Evolutionary conservation across 2,113 vertebrate genomes (phyloP).

Genomic region (Mustela nigripes): DNA sequence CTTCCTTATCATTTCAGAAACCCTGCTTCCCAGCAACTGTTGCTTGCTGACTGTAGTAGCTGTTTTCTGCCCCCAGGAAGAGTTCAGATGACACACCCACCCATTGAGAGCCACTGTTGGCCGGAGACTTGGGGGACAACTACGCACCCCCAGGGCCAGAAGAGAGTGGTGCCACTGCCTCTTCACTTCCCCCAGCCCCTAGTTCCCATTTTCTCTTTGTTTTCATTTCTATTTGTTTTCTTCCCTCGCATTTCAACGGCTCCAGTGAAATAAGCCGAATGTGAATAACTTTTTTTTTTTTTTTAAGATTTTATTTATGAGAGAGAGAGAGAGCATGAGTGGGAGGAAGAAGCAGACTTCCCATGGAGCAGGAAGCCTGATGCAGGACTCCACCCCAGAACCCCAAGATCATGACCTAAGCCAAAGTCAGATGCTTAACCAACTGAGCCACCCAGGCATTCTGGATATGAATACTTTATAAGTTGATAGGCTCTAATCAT

Average conservation of each 20-base stretch:
- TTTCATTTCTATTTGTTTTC: constrained; percentile 45
- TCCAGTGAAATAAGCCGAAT: background rate
- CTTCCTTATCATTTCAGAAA: constrained; percentile 12
- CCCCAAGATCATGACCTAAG: background rate
- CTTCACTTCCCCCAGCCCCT: fast-evolving
- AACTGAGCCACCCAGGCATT: background rate
- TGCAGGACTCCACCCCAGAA: background rate
- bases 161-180: background rate
- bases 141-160: too few relatives aligned
- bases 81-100: background rate
- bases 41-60: background rate
- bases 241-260: background rate
- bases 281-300: background rate
- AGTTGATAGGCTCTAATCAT: background rate
- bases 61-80: background rate
- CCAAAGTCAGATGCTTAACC: background rate
- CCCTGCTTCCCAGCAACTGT: background rate
- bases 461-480: background rate
- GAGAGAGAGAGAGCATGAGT: background rate
- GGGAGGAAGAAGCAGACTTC: background rate
- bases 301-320: background rate
- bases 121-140: background rate
- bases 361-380: background rate
- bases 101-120: background rate
- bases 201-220: background rate